Evolutionary conservation across 2,113 vertebrate genomes (phyloP), one percentile per base, ranked within the genome.

Genomic region (Anoura caudifer): DNA sequence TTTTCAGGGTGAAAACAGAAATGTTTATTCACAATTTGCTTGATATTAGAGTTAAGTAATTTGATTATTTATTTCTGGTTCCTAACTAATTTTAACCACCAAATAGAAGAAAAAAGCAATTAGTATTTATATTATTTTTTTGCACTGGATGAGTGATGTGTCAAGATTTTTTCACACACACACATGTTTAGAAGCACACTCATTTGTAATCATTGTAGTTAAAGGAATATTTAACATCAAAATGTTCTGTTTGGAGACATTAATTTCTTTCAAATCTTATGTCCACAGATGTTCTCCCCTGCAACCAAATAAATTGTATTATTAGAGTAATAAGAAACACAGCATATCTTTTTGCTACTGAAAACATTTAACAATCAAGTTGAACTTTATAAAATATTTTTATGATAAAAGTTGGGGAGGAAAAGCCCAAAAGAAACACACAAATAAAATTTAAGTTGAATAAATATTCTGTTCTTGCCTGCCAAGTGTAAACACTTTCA

Each of bases 351-450:
- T 89, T 91, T 85, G 61, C 77, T 84, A 59, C 12, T 47, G 33
- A 90, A 94, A 97, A 95, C n/a, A 79, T 50, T 94, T 96, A 86
- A 85, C n/a, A 93, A 79, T 93, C 61, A 80, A 86, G 19, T 76
- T 95, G 38, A 81, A 81, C 89, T 91, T 97, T 0, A n/a, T 91
- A 54, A 95, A 95, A 77, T 88, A 84, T 92, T 94, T 45, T 90
- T 65, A 41, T 91, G 61, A 86, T 77, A 84, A 92, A 95, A 84
- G 26, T 87, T 65, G 9, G 2, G 14, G 43, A 13, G 13, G 33
- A 87, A 47, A 80, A 77, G 7, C 47, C 92, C 70, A 82, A 91
- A 91, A 96, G 67, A 95, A 76, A 67, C 2, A 84, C 38, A 84
- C 24, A 81, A 65, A 79, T 84, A 47, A 79, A 97, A 90, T 87